Base-by-base conservation (phyloP, 2,888 invertebrate genomes). In the Penaeus monodon region DNA sequence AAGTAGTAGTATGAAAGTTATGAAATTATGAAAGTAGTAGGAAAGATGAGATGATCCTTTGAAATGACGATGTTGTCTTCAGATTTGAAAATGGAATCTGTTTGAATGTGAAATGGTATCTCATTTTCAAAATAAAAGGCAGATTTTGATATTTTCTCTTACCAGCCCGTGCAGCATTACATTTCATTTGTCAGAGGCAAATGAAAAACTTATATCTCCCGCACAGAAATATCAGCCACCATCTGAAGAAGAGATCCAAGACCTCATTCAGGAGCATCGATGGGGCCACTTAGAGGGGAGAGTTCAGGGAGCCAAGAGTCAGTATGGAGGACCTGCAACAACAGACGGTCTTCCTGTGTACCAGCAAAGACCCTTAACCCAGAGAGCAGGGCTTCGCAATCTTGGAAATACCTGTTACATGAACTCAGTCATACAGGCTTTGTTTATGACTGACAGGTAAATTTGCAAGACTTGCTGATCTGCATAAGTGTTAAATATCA, bases 401-500 rank as follows among this genome's bases (percentile, higher is more conserved):
- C 78, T 89, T 20, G 89, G 89, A 66, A 89, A 89, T 73, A 89
- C 89, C 0, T 89, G 89, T 68, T 89, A 86, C 85, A 89, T 89
- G 89, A 89, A 89, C 63, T 88, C 89, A 64, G 89, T 89, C 22
- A 85, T 89, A 24, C 89, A 89, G 66, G 89, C 89, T 38, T 84
- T 89, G 57, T 88, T 89, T 76, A 86, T 86, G 88, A 86, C 86
- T 22, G 86, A 88, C 57, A 84, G 80, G 89, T 89, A 44, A 57
- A 87, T 68, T 29, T 76, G 22, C 29, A 6, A 70, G 29, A 17
- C 27, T 29, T 29, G 29, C 17, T 70, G 29, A 33, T 73, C n/a
- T 38, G 38, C 8, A 33, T 33, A 33, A 73, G 38, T 33, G 20
- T 22, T 73, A 33, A 29, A 22, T 73, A 33, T 29, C 73, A 33